phyloP scores from a whole-genome alignment of 2,888 invertebrate genomes.

The Diarsia dahlii region DNA sequence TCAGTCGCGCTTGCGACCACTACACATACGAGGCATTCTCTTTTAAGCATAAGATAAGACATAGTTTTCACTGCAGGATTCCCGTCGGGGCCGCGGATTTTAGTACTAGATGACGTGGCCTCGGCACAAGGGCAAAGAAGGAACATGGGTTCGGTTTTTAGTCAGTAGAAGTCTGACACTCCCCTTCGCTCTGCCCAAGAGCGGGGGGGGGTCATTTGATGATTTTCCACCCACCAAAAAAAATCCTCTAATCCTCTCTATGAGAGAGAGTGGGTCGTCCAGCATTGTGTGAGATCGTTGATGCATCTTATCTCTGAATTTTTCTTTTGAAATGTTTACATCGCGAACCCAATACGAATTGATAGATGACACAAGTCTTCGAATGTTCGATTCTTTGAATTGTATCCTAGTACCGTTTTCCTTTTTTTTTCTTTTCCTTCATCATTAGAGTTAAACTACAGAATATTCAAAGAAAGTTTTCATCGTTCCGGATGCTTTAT shows the following conservation, averaged over 20 bases:
- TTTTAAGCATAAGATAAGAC: too few relatives aligned
- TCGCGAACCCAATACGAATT: background rate
- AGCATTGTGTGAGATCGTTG: background rate
- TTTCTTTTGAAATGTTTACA: background rate
- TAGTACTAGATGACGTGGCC: too few relatives aligned
- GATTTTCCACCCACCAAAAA: too few relatives aligned
- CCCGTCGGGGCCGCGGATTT: too few relatives aligned
- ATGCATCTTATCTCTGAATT: background rate
- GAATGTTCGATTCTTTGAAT: background rate
- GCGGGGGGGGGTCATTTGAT: too few relatives aligned
- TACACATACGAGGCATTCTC: background rate
- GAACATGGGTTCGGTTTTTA: too few relatives aligned
- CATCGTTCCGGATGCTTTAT: background rate
- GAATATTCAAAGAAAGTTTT: background rate
- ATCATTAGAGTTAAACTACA: background rate
- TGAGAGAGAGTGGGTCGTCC: background rate
- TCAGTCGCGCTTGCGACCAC: background rate
- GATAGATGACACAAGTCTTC: background rate
- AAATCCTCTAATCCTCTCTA: background rate
- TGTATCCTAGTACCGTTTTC: background rate
- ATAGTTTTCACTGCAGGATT: background rate
- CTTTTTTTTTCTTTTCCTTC: background rate
- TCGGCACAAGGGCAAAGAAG: too few relatives aligned
- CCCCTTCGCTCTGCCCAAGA: too few relatives aligned
- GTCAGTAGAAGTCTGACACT: too few relatives aligned